Evolutionary conservation across 35 echinoderm and acorn worm genomes (phyloP).

Genomic region (Lytechinus variegatus): DNA sequence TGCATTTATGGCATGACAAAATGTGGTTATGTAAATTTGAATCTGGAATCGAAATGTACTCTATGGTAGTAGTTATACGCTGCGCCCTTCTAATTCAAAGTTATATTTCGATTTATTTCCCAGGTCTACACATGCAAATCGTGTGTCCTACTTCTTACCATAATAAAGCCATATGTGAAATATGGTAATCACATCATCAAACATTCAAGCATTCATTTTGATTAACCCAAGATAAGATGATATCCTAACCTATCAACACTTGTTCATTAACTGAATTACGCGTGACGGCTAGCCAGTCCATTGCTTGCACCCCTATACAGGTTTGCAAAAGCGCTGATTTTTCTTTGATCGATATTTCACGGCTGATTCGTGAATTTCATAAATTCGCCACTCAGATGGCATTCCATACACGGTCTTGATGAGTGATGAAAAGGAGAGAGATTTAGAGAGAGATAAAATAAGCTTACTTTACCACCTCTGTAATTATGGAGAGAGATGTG

Average conservation of each 20-base stretch:
- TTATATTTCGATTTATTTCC: no score
- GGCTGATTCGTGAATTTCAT: conserved; percentile 2
- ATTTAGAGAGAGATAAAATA: no score
- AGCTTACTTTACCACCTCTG: no score
- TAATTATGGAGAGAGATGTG: no score
- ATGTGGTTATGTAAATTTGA: no score
- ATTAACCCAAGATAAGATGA: not conserved
- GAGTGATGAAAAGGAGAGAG: not conserved
- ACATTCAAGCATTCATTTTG: not conserved
- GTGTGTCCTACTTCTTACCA: not conserved
- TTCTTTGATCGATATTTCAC: conserved; percentile 12
- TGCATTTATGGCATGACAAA: no score
- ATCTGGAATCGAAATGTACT: no score
- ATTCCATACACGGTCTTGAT: not conserved
- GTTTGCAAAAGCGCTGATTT: not conserved
- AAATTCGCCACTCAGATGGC: not conserved
- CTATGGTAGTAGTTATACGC: no score
- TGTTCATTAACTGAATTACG: conserved; percentile 2
- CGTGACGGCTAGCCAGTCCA: not conserved
- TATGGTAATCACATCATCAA: conserved; percentile 7
- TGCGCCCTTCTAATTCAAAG: no score
- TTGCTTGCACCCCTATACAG: not conserved
- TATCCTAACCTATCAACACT: not conserved
- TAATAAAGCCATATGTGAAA: not conserved
- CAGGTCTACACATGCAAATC: not conserved